Evolutionary conservation across 2,888 invertebrate genomes (phyloP), one percentile per base, ranked within the genome.

Genomic region (Pharmacophagus antenor): DNA sequence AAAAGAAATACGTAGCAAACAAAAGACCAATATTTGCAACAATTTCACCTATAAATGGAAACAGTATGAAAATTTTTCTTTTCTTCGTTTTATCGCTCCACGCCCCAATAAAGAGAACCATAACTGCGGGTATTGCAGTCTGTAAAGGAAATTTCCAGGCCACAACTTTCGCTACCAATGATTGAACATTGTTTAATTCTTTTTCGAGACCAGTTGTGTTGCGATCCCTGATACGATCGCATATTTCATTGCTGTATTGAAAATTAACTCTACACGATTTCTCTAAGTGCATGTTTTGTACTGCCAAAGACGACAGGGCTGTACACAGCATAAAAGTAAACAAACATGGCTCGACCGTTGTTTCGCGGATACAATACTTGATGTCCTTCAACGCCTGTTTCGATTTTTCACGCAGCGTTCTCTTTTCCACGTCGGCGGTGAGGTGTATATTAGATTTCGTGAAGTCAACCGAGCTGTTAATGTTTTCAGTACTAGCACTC

Each of bases 311-410:
- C 0, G 96, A 95, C 22, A 93, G 76, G 1, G 93, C 92, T 49
- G 92, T 93, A 62, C 94, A 94, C 76, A 94, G 82, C 73, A 94
- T 92, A 73, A 93, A 94, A 64, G 91, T 85, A 63, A 93, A 92
- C 64, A 94, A 76, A 68, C 94, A 92, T 10, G 94, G 94, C 69
- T 94, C 94, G 1, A 94, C 94, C 0, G 94, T 94, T 1, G 84
- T 88, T 70, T 90, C 89, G 2, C 74, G 73, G 37, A 84, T 72
- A 60, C 82, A 71, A 67, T 70, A 69, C 66, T 81, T 85, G 17
- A 93, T 66, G 44, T 73, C 74, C 70, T 88, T 89, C 63, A 88
- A 66, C 4, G 72, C 57, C 17, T 67, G 70, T 64, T 88, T 89
- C 10, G 76, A 79, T 70, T 80, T 80, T 67, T 86, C 86, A 56